Evolutionary conservation across 2,113 vertebrate genomes (phyloP).

Genomic region (Periophthalmodon schlosseri): DNA sequence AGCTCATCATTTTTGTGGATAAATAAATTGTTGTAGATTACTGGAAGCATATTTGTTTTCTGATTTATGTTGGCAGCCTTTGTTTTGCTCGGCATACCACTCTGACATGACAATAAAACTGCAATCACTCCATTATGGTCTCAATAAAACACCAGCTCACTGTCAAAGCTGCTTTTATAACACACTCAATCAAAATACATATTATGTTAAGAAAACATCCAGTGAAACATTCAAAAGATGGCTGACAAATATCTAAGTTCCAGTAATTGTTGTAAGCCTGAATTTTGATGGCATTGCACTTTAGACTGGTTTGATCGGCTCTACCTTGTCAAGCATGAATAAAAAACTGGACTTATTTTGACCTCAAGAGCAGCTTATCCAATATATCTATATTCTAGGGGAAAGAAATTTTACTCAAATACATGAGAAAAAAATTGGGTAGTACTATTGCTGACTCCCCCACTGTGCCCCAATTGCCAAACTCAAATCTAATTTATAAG

Average conservation of each 20-base stretch:
- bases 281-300: not conserved
- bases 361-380: no score
- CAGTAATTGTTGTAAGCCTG: not conserved
- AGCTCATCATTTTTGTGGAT: not conserved
- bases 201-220: not conserved
- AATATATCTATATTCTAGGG: no score
- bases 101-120: conserved; percentile 15
- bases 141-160: conserved; percentile 7
- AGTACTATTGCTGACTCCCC: no score
- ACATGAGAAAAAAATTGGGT: no score
- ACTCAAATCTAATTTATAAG: not conserved
- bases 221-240: not conserved
- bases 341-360: no score
- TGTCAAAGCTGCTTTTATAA: conserved; percentile 2
- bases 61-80: conserved; percentile 16
- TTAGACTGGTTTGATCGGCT: not conserved
- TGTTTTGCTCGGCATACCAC: conserved; percentile 2
- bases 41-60: not conserved
- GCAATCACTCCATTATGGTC: not conserved
- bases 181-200: not conserved
- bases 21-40: not conserved
- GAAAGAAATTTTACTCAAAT: no score
- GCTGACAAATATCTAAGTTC: not conserved
- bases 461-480: not conserved
- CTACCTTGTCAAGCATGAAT: not conserved